Conservation (phyloP, 2,888 invertebrate genomes). For the Formica aserva region DNA sequence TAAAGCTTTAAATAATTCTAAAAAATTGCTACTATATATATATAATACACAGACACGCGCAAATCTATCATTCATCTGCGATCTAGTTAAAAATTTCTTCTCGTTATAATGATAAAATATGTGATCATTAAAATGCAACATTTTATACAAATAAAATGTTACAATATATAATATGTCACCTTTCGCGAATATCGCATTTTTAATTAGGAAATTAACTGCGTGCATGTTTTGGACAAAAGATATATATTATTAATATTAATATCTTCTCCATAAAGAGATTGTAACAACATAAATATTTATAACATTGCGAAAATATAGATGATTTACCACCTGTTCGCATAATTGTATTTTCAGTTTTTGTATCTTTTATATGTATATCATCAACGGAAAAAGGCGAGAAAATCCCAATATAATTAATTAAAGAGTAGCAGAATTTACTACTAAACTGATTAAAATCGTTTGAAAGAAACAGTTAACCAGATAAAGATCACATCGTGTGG, state of each 20-base stretch:
- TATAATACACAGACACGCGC: neutral
- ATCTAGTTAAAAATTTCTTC: neutral
- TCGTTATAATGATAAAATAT: neutral
- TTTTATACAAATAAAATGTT: neutral
- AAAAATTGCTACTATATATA: neutral
- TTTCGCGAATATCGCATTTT: neutral
- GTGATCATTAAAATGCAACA: conserved; percentile 2
- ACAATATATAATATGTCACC: neutral
- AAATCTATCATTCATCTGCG: neutral
- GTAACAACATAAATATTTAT: conserved; percentile 20
- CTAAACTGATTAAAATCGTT: conserved; percentile 22
- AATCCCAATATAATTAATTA: conserved; percentile 14
- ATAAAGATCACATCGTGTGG: neutral
- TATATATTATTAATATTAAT: conserved; percentile 14
- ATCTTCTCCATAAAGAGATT: neutral
- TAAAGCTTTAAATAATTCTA: neutral
- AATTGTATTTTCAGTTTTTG: conserved; percentile 9
- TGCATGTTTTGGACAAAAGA: neutral
- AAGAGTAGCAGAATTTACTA: conserved; percentile 4
- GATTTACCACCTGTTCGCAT: neutral
- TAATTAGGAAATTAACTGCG: conserved; percentile 4
- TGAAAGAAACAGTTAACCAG: neutral
- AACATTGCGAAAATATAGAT: neutral
- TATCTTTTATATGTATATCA: neutral
- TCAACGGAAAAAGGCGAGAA: neutral